phyloP scores from a whole-genome alignment of 2,113 vertebrate species.

The Natator depressus region DNA sequence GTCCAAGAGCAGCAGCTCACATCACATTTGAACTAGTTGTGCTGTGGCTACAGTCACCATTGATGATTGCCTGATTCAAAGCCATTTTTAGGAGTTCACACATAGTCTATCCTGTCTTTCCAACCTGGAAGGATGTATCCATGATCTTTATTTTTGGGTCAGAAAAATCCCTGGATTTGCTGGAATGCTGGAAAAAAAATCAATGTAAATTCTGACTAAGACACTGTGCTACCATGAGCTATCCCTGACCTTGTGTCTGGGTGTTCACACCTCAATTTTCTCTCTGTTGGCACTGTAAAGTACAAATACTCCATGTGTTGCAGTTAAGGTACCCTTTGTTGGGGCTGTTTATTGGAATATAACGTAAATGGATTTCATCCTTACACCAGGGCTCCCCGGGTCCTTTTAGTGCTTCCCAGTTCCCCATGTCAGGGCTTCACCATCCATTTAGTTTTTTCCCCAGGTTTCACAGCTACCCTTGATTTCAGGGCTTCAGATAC shows the following conservation, averaged over 20 bases:
- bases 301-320: neutral
- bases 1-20: neutral
- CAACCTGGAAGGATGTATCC: neutral
- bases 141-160: neutral
- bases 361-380: neutral
- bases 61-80: neutral
- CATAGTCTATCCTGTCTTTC: neutral
- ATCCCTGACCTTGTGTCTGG: neutral
- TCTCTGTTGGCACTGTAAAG: neutral
- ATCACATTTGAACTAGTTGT: neutral
- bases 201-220: neutral
- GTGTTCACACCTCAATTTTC: neutral
- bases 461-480: neutral
- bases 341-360: neutral
- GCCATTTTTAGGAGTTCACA: neutral
- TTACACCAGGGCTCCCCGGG: neutral
- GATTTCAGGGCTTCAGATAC: neutral
- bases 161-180: too few species aligned
- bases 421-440: neutral
- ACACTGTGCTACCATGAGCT: neutral
- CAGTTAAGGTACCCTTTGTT: neutral
- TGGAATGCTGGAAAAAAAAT: neutral
- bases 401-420: neutral
- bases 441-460: neutral
- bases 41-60: neutral